Evolutionary conservation across 2,113 vertebrate species (phyloP), one percentile per base, ranked within the genome.

Genomic region (Atherinomorus stipes): DNA sequence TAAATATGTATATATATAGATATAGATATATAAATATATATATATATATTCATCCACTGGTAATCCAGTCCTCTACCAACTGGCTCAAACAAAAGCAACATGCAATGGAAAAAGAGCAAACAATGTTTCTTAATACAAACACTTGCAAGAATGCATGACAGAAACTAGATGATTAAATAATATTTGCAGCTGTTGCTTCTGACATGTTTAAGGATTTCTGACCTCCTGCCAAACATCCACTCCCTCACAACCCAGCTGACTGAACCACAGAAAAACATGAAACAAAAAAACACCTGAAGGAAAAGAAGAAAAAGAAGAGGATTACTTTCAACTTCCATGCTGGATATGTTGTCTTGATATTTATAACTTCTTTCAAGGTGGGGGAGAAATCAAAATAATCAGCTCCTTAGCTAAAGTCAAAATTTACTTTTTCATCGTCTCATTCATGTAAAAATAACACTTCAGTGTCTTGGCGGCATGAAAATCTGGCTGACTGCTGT

Each of bases 351-450:
- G 52, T 73, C 22, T 31, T 31, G 28, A 60, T 49, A 45, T 10
- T 3, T 47, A 51, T 47, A 34, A 26, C 10, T n/a, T 71, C 31
- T 57, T 52, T 63, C n/a, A 26, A 4, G 16, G 50, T 31, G 50
- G 50, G 42, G 11, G 64, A 18, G 37, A 40, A 40, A 40, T 7
- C 9, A 40, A 40, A 40, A 40, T 4, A 66, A 42, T 64, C 7
- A 62, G 45, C 28, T 73, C 53, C 74, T 8, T 28, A 61, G 18
- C 47, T 10, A 42, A 15, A 31, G 19, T 65, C 19, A 12, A 52
- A 59, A 78, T 53, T 37, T 62, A 62, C 57, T 71, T 75, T n/a
- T 63, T 57, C 26, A 69, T 78, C 56, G 52, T 22, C 57, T 57
- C 44, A 50, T 76, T 82, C 52, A 40, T 56, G 61, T 59, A 28